These are phyloP conservation scores for Pachydiplax longipennis DNA, from an alignment of 2,888 invertebrate genomes.

Conservation along the genomic window DNA sequence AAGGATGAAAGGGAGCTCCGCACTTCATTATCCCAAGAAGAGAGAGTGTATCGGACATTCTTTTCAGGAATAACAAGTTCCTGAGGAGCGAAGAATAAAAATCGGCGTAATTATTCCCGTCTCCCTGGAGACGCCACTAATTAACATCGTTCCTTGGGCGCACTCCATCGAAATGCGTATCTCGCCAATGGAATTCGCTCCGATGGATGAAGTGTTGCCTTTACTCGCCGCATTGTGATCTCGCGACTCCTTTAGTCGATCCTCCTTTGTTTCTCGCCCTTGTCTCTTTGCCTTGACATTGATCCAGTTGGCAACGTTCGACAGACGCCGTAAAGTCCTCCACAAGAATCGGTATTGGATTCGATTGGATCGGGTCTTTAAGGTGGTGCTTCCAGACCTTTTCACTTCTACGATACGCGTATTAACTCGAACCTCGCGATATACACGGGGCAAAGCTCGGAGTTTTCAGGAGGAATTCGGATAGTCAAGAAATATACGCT, in stretches of 20 bases:
- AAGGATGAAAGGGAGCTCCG: too few relatives aligned
- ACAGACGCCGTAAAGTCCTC: background rate
- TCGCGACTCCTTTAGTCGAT: too few relatives aligned
- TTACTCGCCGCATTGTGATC: background rate
- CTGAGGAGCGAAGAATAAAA: constrained; percentile 5
- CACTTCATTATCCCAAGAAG: too few relatives aligned
- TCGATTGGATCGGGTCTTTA: too few relatives aligned
- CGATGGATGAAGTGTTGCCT: background rate
- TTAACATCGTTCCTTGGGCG: background rate
- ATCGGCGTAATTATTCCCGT: constrained; percentile 12
- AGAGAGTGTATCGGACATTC: background rate
- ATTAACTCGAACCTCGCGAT: too few relatives aligned
- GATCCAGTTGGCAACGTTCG: background rate
- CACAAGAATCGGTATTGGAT: too few relatives aligned
- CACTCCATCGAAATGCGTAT: background rate
- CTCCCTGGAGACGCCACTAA: background rate
- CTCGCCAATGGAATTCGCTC: background rate
- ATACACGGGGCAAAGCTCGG: too few relatives aligned
- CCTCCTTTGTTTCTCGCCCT: background rate
- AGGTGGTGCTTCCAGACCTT: too few relatives aligned
- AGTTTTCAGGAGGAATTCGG: too few relatives aligned
- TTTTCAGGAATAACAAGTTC: constrained; percentile 1
- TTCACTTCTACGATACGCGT: too few relatives aligned
- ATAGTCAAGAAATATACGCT: too few relatives aligned
- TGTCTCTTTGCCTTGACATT: background rate